Evolutionary conservation across 2,113 vertebrate species (phyloP).

Genomic region (Spheniscus mendiculus): DNA sequence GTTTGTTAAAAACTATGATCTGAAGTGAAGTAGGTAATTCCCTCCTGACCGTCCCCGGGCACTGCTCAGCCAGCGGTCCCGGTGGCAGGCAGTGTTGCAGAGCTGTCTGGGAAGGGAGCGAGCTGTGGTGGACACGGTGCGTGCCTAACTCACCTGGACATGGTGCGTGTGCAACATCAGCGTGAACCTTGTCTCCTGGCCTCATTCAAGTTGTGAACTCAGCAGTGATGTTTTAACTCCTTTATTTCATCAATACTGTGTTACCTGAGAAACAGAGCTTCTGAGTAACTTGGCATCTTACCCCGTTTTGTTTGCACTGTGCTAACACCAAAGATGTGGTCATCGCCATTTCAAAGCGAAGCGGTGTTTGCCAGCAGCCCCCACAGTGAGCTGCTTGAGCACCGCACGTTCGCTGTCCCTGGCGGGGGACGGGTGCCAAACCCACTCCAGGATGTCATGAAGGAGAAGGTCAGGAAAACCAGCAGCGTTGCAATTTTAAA

Average conservation of each 20-base stretch:
- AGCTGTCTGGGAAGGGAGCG: neutral
- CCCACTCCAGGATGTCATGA: neutral
- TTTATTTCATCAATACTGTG: neutral
- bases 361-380: neutral
- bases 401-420: accelerated
- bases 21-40: neutral
- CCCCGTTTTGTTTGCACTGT: neutral
- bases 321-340: neutral
- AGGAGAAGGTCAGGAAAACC: neutral
- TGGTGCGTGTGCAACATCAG: neutral
- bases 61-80: neutral
- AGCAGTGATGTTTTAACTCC: neutral
- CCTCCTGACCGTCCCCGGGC: accelerated
- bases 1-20: neutral
- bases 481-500: neutral
- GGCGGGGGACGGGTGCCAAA: neutral
- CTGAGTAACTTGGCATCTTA: neutral
- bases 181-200: neutral
- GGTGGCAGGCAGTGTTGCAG: neutral
- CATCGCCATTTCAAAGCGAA: accelerated
- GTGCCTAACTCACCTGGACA: neutral
- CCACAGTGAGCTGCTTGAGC: accelerated
- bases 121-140: neutral
- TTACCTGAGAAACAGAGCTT: neutral
- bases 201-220: neutral